These are phyloP conservation scores for Macroramphosus scolopax DNA, from an alignment of 2,797 vertebrate species.

Conservation along the genomic window DNA sequence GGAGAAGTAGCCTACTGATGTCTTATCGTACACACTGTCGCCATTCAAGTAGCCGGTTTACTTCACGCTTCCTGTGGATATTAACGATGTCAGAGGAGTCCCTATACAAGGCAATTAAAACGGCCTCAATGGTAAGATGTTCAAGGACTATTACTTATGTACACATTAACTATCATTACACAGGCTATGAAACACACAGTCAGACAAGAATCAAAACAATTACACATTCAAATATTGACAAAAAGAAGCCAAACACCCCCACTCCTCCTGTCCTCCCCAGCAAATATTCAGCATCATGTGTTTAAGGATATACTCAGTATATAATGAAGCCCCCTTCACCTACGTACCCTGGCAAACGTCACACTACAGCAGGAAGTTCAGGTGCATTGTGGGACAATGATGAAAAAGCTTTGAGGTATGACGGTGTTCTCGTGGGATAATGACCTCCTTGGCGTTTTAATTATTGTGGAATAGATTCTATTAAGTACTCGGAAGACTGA, in stretches of 20 bases:
- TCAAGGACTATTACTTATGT: conserved; percentile 39
- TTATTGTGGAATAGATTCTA: too few relatives aligned
- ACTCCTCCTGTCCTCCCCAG: conserved; percentile 5
- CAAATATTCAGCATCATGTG: conserved; percentile 23
- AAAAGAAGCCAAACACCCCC: conserved; percentile 1
- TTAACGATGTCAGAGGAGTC: conserved; percentile 35
- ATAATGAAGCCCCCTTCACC: conserved; percentile 20
- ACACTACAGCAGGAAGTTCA: conserved; percentile 27
- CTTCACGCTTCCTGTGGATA: conserved; percentile 45
- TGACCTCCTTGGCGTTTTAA: not conserved
- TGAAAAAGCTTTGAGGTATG: not conserved
- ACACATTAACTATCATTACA: conserved; percentile 36
- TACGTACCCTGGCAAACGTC: conserved; percentile 16
- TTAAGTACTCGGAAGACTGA: too few relatives aligned
- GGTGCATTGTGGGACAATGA: conserved; percentile 22
- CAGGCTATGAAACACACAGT: conserved; percentile 31
- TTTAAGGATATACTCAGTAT: conserved; percentile 40
- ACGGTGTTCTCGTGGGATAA: too few relatives aligned
- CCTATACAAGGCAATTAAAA: conserved; percentile 38
- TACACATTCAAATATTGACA: conserved; percentile 46
- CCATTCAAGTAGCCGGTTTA: conserved; percentile 68
- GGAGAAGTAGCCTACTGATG: conserved; percentile 45
- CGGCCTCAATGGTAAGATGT: conserved; percentile 31
- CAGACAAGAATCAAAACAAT: conserved; percentile 37
- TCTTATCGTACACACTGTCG: conserved; percentile 67